Conservation (phyloP, 2,797 vertebrate species). For the Lacerta bilineata region DNA sequence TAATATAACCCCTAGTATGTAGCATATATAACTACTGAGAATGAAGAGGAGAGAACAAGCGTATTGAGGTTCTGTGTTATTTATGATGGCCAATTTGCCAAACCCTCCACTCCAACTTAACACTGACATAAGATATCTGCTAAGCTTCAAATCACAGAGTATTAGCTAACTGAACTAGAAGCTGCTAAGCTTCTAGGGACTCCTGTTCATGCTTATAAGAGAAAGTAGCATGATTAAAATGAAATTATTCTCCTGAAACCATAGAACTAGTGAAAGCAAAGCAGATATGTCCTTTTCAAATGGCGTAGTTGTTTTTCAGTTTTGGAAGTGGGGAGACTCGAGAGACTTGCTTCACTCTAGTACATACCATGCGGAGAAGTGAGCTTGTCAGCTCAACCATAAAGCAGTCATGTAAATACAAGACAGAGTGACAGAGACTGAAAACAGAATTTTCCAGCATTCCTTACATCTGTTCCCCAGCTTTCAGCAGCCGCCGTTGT, state of each 20-base stretch:
- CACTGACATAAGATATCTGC: not conserved
- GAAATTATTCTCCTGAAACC: not conserved
- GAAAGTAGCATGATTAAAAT: conserved; percentile 15
- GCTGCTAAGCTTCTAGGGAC: conserved; percentile 1
- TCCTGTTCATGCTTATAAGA: conserved; percentile 6
- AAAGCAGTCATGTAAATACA: not conserved
- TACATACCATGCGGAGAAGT: not conserved
- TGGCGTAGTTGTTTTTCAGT: not conserved
- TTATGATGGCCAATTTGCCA: not conserved
- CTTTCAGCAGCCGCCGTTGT: not conserved
- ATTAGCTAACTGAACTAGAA: conserved; percentile 27
- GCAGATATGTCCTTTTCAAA: not conserved
- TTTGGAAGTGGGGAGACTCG: not conserved
- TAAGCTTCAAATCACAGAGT: conserved; percentile 26
- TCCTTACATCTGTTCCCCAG: not conserved
- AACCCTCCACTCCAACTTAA: not conserved
- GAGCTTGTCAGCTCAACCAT: not conserved
- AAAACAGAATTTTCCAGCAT: not conserved
- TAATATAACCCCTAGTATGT: no score
- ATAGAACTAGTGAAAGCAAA: not conserved
- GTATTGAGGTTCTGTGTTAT: not conserved
- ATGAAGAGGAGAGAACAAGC: not conserved
- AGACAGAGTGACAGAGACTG: not conserved
- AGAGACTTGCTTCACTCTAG: not conserved
- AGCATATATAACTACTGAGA: no score